phyloP scores from a whole-genome alignment of 2,797 vertebrate species.

The Euthynnus affinis region DNA sequence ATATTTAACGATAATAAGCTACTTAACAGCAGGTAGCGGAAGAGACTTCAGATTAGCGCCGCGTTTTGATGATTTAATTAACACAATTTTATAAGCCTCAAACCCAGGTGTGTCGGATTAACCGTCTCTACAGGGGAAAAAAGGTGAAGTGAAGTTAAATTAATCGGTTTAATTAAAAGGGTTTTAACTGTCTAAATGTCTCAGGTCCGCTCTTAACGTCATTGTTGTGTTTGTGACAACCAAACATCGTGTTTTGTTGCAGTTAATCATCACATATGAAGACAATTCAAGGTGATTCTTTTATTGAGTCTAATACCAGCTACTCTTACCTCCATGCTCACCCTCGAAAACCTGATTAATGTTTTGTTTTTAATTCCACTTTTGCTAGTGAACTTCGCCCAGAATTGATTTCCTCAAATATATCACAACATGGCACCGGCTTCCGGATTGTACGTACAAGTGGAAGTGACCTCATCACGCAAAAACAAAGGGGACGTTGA shows the following conservation, averaged over 20 bases:
- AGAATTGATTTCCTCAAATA: slow-evolving; percentile 78
- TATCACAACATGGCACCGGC: slow-evolving; percentile 79
- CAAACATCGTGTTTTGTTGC: slow-evolving; percentile 46
- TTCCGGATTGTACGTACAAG: slow-evolving; percentile 73
- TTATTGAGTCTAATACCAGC: slow-evolving; percentile 45
- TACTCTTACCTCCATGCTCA: slow-evolving; percentile 88
- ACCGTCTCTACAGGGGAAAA: neutral
- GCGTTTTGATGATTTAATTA: neutral
- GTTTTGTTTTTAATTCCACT: slow-evolving; percentile 74
- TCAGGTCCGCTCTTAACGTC: slow-evolving; percentile 31
- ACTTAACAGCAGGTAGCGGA: neutral
- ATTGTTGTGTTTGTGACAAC: slow-evolving; percentile 58
- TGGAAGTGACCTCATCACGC: slow-evolving; percentile 73
- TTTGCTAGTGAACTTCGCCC: slow-evolving; percentile 79
- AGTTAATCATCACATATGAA: slow-evolving; percentile 24
- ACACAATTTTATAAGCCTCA: neutral
- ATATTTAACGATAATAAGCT: neutral
- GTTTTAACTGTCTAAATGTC: neutral
- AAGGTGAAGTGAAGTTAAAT: neutral
- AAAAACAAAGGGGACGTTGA: accelerated
- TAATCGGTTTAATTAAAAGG: neutral
- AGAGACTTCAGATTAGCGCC: neutral
- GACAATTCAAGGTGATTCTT: slow-evolving; percentile 12
- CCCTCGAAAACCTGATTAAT: slow-evolving; percentile 72
- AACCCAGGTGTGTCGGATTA: neutral